Evolutionary conservation across 2,888 invertebrate genomes (phyloP), one percentile per base, ranked within the genome.

Genomic region (Heteromurus nitidus): DNA sequence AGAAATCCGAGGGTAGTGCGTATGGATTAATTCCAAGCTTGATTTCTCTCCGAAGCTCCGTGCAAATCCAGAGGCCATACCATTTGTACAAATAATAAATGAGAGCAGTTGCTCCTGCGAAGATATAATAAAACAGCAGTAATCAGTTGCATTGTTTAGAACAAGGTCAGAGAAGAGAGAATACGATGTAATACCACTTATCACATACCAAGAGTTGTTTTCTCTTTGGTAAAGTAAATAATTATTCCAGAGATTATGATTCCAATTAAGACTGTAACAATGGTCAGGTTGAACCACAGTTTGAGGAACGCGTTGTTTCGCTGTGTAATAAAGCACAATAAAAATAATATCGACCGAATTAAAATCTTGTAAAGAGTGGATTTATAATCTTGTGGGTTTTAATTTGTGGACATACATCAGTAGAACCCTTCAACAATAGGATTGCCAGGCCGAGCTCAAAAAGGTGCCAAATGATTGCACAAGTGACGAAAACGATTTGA

Each of bases 41-140:
- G 70, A 85, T 85, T 83, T 85, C 85, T 22, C 72, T 85, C 53
- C 77, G 67, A 53, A 85, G 76, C 73, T 85, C 85, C 24, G 47
- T n/a, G 65, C 83, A 83, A 64, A 85, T 85, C 85, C 85, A 85
- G 16, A 85, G 80, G 47, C 83, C 83, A 64, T 85, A 85, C 83
- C 83, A 83, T 62, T 85, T 85, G 73, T 85, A 85, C 26, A 85
- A 68, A 55, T 85, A 85, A 53, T 82, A 85, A 44, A 80, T 70
- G 13, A 82, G 72, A 5, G 83, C 80, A 5, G 16, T 50, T 5
- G 16, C 3, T 50, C n/a, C 3, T 18, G 20, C 9, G 50, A 18
- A n/a, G 20, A 50, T 11, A n/a, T 18, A n/a, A n/a, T 50, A 18
- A 18, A 11, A 16, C n/a, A n/a, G 16, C n/a, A 16, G 20, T 50